Base-by-base conservation (phyloP, 1,140 invertebrate genomes). In the Megalonaias nervosa region DNA sequence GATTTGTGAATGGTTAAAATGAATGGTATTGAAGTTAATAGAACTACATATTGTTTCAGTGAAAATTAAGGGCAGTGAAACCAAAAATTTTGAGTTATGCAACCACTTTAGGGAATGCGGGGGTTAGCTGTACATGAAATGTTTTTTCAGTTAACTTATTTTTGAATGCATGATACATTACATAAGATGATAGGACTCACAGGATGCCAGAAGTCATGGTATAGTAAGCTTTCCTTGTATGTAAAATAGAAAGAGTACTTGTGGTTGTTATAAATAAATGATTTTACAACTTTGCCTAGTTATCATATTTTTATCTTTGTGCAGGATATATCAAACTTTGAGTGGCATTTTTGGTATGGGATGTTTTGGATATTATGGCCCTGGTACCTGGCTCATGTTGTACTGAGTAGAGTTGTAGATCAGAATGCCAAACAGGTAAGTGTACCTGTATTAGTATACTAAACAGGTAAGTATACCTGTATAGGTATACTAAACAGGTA, bases 321-420 rank as follows among this genome's bases (percentile, higher is more conserved):
- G 6, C 62, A 83, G 77, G 86, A 88, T 67, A 74, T 81, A 23
- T 85, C 85, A 13, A 83, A 88, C 26, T 84, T 78, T 82, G 86
- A 88, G 62, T 88, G 86, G 86, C 60, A 75, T 31, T 84, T 83
- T 79, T 86, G 84, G 78, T 84, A 79, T 48, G n/a, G 48, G 1
- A 85, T 74, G 67, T 82, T 86, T 31, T 81, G 74, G 79, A 74
- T 57, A 15, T 38, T 84, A 17, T 70, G 70, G 15, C 86, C 85
- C 15, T 85, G 82, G 82, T 80, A 82, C 71, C 38, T 80, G 21
- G 84, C 81, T 19, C 83, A 85, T 60, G 56, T 83, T n/a, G 26
- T 80, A 4, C n/a, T 87, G n/a, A 78, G 83, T 23, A 81, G 71
- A 65, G 71, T 82, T 16, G 57, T 79, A 15, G 75, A 82, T 21